Evolutionary conservation across 2,888 invertebrate species (phyloP).

Genomic region (Branchinecta sandiegonensis): DNA sequence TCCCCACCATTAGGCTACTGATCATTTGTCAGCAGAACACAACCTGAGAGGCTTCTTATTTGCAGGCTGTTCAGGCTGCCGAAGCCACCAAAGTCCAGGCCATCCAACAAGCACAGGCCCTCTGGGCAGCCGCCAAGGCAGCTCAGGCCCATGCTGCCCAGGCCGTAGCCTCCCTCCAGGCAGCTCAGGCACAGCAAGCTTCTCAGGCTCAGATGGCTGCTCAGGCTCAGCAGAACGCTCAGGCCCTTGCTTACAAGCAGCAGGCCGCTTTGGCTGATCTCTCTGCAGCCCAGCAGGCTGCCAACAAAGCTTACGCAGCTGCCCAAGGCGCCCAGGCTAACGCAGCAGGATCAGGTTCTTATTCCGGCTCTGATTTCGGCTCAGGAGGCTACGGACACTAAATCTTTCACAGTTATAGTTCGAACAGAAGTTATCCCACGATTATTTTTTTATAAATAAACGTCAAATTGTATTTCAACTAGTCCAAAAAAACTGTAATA

Average conservation of each 20-base stretch:
- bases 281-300: conserved; percentile 28
- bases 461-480: no score
- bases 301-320: conserved; percentile 27
- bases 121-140: conserved; percentile 27
- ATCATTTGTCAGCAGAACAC: background rate
- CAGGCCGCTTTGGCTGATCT: conserved; percentile 28
- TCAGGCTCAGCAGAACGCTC: conserved; percentile 29
- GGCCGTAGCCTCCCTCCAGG: conserved; percentile 28
- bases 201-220: conserved; percentile 30
- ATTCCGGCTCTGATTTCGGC: conserved; percentile 16
- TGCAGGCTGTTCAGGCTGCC: conserved; percentile 26
- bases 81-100: conserved; percentile 29
- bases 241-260: conserved; percentile 28
- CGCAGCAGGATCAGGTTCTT: conserved; percentile 26
- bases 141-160: conserved; percentile 28
- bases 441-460: no score
- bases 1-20: no score
- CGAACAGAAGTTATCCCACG: no score
- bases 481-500: no score
- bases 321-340: conserved; percentile 28
- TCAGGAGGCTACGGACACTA: background rate
- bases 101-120: conserved; percentile 28
- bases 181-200: conserved; percentile 27
- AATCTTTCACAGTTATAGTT: no score
- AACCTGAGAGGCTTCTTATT: background rate